Percentiles rank a stretch among this genome's conserved stretches.
Evolutionary conservation across 2,888 invertebrate species (phyloP).

Genomic region (Ditylenchus weischeri): DNA sequence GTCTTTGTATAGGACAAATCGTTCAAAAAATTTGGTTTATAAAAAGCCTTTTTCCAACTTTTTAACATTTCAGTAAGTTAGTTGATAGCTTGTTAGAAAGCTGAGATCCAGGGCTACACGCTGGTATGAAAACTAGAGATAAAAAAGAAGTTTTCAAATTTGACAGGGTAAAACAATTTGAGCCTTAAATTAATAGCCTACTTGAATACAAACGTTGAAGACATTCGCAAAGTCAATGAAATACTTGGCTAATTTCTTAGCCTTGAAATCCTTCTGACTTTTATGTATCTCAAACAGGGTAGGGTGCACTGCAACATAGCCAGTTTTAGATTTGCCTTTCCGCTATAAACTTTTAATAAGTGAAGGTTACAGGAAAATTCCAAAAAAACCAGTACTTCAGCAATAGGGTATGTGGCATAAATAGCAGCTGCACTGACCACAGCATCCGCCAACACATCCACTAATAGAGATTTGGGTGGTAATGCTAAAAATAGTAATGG

Average conservation of each 20-base stretch:
- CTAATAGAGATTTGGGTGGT: slow-evolving; percentile 12
- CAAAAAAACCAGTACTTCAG: slow-evolving; percentile 8
- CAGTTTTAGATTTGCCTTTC: slow-evolving; percentile 27
- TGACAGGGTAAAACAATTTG: no score
- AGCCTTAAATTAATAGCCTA: slow-evolving; percentile 15
- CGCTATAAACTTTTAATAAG: slow-evolving; percentile 23
- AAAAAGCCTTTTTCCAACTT: no score
- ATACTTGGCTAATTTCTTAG: slow-evolving; percentile 33
- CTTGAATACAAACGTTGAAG: slow-evolving; percentile 36
- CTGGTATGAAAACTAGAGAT: no score
- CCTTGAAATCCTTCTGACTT: slow-evolving; percentile 25
- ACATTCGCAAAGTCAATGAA: slow-evolving; percentile 31
- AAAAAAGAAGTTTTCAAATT: no score
- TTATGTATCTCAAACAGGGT: slow-evolving; percentile 34
- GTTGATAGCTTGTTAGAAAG: no score
- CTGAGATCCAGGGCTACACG: no score
- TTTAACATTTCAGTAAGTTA: no score
- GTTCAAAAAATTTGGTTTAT: no score
- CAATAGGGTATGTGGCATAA: slow-evolving; percentile 23
- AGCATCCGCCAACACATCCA: slow-evolving; percentile 1
- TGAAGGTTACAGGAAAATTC: neutral
- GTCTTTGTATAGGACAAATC: no score
- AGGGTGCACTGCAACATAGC: slow-evolving; percentile 24
- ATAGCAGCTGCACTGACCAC: slow-evolving; percentile 5
- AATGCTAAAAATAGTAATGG: neutral